Base-by-base conservation (phyloP, 2,888 invertebrate genomes). In the Electrophaes corylata region DNA sequence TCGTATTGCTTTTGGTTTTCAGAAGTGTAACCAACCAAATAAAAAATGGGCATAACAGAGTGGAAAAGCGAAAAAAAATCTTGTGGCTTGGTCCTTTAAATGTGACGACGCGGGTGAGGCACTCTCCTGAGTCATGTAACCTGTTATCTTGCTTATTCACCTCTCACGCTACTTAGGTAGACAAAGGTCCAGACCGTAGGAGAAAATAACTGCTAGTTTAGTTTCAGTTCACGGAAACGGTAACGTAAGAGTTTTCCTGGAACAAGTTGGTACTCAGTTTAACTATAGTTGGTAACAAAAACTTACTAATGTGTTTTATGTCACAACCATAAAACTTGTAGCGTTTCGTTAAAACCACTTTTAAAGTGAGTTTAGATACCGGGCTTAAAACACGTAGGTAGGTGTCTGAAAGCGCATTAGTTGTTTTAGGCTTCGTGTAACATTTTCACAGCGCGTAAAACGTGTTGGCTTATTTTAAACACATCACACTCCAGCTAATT, bases 241-340 rank as follows among this genome's bases (percentile, higher is more conserved):
- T 40, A 53, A 46, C 29, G 45, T 35, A 16, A 53, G 18, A 41
- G 47, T 41, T 54, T 41, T 47, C 39, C 40, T 53, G 19, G 14
- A 54, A 54, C 41, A 40, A 47, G 48, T 43, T 41, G 41, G 47
- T 35, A 48, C 47, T 47, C 23, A 10, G 47, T 43, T 47, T 54
- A 40, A 53, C 45, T 46, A 46, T 19, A 46, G 45, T 53, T 54
- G 20, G 12, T 33, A 33, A 33, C 20, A 20, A 33, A 23, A 19
- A 31, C n/a, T 16, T 33, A 26, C 5, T 18, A 18, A 39, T 45
- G 39, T 39, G 45, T 46, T 53, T 31, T 53, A 40, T 31, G 46
- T 46, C 39, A n/a, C 31, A 29, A 46, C 40, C n/a, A 46, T 40
- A 40, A 46, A 53, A 45, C 37, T 53, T 52, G 35, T 35, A 29